A percentile compares a stretch with the other conserved stretches of the same genome.
These are phyloP conservation scores for Arion vulgaris DNA, from an alignment of 1,140 invertebrate species.

Conservation along the genomic window DNA sequence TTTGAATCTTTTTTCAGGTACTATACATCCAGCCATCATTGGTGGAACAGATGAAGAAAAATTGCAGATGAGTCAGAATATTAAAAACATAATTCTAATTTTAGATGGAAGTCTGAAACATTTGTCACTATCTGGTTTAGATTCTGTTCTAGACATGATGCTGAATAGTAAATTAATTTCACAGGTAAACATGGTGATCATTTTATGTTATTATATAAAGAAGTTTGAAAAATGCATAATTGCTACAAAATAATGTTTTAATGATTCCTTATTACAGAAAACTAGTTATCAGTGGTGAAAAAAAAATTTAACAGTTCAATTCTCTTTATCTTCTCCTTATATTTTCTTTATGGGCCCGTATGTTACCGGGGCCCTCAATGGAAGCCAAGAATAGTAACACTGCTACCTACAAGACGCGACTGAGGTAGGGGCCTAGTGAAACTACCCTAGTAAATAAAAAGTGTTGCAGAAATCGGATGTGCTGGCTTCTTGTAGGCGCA, in stretches of 20 bases:
- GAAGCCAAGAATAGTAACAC: too few species aligned
- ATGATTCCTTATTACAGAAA: background rate
- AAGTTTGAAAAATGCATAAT: background rate
- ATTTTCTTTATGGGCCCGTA: too few species aligned
- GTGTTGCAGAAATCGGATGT: too few species aligned
- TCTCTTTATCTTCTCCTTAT: background rate
- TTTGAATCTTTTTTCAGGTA: background rate
- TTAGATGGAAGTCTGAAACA: background rate
- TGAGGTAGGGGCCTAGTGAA: too few species aligned
- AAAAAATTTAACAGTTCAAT: background rate
- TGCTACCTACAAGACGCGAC: too few species aligned
- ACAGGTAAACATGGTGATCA: background rate
- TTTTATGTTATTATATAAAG: background rate
- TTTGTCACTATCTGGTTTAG: background rate
- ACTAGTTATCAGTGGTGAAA: background rate
- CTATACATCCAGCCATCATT: background rate
- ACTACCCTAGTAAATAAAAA: too few species aligned
- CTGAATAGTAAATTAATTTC: background rate
- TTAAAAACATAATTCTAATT: background rate
- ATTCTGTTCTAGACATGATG: background rate
- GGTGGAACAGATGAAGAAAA: background rate
- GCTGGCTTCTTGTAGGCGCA: too few species aligned
- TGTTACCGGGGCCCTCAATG: too few species aligned
- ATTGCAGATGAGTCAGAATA: background rate
- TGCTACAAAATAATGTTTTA: background rate